Conservation (phyloP, 2,113 vertebrate genomes). For the Scortum barcoo region DNA sequence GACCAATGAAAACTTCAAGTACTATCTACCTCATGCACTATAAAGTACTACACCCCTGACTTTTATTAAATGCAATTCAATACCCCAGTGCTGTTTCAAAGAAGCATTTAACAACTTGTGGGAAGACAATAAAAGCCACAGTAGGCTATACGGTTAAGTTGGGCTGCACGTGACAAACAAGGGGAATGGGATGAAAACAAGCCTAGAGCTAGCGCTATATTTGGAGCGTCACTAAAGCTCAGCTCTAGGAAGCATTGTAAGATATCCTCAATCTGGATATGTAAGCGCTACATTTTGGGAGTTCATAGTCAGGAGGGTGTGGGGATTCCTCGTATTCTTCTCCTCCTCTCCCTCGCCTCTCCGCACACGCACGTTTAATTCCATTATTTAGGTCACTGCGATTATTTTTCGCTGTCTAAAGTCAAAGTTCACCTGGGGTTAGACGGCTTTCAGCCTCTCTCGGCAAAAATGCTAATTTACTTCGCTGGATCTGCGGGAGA, state of each 20-base stretch:
- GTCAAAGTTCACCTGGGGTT: constrained; percentile 69
- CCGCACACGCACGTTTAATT: constrained; percentile 56
- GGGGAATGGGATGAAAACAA: constrained; percentile 53
- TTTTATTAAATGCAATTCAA: constrained; percentile 80
- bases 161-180: constrained; percentile 61
- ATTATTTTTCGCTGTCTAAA: constrained; percentile 62
- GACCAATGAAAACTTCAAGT: constrained; percentile 73
- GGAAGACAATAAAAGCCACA: constrained; percentile 73
- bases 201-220: constrained; percentile 63
- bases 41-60: constrained; percentile 61
- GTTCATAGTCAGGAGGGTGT: constrained; percentile 24
- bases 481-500: constrained; percentile 45
- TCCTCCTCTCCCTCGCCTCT: constrained; percentile 20
- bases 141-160: constrained; percentile 57
- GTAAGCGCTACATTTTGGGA: constrained; percentile 50
- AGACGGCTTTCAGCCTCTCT: constrained; percentile 25
- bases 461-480: constrained; percentile 49
- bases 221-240: constrained; percentile 64
- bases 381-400: constrained; percentile 63
- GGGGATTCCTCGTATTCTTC: constrained; percentile 27
- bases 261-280: constrained; percentile 51
- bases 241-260: constrained; percentile 44
- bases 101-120: constrained; percentile 68
- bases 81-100: constrained; percentile 70
- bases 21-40: constrained; percentile 57